Evolutionary conservation across 2,113 vertebrate species (phyloP).

Genomic region (Corythornis cristatus): DNA sequence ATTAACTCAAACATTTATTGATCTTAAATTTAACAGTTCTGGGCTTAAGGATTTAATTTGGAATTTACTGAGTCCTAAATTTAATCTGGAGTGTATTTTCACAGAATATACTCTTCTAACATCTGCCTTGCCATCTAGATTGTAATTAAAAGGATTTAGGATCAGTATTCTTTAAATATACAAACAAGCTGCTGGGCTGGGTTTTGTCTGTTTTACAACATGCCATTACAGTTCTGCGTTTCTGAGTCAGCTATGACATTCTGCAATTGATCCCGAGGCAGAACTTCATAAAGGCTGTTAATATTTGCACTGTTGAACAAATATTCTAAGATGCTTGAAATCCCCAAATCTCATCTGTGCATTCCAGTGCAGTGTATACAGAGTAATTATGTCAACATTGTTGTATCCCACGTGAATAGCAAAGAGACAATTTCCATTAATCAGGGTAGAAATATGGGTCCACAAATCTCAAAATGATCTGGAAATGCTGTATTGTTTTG

Average conservation of each 20-base stretch:
- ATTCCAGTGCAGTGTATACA: not conserved
- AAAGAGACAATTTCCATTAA: not conserved
- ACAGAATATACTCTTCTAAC: not conserved
- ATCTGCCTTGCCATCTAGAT: not conserved
- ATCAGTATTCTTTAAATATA: not conserved
- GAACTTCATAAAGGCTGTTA: not conserved
- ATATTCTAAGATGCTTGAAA: not conserved
- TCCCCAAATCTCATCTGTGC: not conserved
- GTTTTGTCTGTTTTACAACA: not conserved
- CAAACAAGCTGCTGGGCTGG: not conserved
- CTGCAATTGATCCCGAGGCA: not conserved
- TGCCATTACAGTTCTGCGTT: not conserved
- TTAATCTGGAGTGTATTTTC: not conserved
- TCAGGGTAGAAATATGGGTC: not conserved
- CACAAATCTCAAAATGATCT: not conserved
- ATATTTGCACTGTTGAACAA: conserved; percentile 7
- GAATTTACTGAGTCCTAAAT: not conserved
- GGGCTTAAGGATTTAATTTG: not conserved
- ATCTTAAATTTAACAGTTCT: not conserved
- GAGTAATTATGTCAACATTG: not conserved
- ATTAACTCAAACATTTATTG: not conserved
- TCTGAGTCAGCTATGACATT: not conserved
- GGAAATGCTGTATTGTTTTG: not conserved
- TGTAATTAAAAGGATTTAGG: not conserved
- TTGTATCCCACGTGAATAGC: not conserved